Evolutionary conservation across 2,113 vertebrate species (phyloP), one percentile per base, ranked within the genome.

Genomic region (Actenoides hombroni): DNA sequence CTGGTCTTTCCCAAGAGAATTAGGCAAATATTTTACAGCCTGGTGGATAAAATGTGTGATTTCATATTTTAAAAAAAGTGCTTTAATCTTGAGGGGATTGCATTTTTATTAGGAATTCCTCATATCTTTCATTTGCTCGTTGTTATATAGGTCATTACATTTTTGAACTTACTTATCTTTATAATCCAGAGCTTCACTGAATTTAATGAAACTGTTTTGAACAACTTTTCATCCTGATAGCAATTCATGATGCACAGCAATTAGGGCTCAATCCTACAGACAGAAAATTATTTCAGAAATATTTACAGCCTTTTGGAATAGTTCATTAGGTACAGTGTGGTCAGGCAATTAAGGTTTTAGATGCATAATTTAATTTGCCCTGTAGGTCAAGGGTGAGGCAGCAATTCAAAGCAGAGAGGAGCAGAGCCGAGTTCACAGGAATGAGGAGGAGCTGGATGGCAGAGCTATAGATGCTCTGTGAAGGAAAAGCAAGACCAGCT

Each of bases 141-240:
- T 93, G 90, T 75, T 83, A 82, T 53, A 69, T 5, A 17, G 63
- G 56, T 88, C 91, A 80, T 64, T 91, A 87, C 51, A 88, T 81
- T 88, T 94, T 93, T 92, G 95, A 88, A 95, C 56, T 95, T 95
- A 95, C 96, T 97, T 97, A 95, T 94, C 94, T 95, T 94, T 70
- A 70, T 86, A 91, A 94, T 95, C 54, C 69, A 65, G 82, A 86
- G 76, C 65, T 96, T 56, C 3, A 14, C 39, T 82, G 93, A 35
- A 82, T 76, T 77, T 97, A 94, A 97, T 95, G 56, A 93, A 96
- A 96, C 75, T 54, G 81, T 40, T 96, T 82, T 95, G 83, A 97
- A 70, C 53, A 84, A 70, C 56, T 79, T 86, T 73, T 48, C 40
- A 64, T 80, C 70, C 46, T 83, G 73, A 60, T 49, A 92, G 26